phyloP scores from a whole-genome alignment of 2,888 invertebrate species.

The Macrophya alboannulata region DNA sequence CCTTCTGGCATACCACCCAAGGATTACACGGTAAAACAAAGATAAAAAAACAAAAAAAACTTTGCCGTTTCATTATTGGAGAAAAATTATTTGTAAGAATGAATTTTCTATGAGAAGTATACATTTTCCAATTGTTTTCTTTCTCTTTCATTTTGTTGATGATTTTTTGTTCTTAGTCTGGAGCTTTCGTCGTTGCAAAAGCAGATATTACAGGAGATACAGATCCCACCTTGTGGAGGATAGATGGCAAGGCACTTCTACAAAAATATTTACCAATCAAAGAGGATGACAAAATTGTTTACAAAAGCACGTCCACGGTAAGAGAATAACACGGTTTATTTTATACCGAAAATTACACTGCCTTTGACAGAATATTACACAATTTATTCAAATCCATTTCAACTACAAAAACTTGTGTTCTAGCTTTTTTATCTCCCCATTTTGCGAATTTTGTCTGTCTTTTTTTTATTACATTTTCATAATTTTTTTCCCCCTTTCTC shows the following conservation, averaged over 20 bases:
- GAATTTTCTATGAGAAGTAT: constrained; percentile 25
- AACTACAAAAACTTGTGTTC: neutral
- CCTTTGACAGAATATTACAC: neutral
- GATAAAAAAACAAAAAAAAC: no score
- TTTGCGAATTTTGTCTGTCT: neutral
- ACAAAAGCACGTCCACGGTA: constrained; percentile 82
- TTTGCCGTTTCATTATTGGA: neutral
- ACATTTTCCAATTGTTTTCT: neutral
- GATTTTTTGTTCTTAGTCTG: constrained; percentile 79
- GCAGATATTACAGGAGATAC: constrained; percentile 81
- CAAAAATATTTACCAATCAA: constrained; percentile 84
- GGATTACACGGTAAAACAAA: constrained; percentile 75
- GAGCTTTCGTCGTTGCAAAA: constrained; percentile 83
- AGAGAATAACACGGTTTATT: constrained; percentile 65
- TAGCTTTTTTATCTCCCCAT: neutral
- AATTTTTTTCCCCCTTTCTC: neutral
- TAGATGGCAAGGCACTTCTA: constrained; percentile 83
- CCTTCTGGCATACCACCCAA: constrained; percentile 76
- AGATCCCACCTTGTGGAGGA: constrained; percentile 83
- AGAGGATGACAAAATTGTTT: constrained; percentile 80
- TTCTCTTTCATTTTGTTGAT: no score
- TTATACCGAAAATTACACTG: neutral
- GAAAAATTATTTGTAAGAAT: neutral
- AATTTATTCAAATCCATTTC: neutral
- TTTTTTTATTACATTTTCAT: neutral